Percentiles rank a stretch among this genome's conserved stretches.
phyloP scores from a whole-genome alignment of 1,140 invertebrate species.

The Dendrolimus punctatus region DNA sequence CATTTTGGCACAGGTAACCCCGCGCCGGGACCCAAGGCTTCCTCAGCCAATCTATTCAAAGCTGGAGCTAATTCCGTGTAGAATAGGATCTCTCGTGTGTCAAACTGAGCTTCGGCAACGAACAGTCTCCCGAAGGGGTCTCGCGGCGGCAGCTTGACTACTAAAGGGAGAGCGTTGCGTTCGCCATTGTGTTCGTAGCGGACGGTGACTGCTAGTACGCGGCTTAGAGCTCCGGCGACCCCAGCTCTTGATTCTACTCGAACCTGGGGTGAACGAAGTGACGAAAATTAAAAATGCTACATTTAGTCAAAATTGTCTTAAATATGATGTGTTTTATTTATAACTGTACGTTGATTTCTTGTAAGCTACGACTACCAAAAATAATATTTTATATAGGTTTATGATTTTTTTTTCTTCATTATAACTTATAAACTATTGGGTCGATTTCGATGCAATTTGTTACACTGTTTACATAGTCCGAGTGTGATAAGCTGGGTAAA shows the following conservation, averaged over 20 bases:
- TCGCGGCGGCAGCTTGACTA: slow-evolving; percentile 83
- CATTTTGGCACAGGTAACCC: slow-evolving; percentile 69
- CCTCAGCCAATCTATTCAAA: slow-evolving; percentile 59
- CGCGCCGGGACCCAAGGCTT: slow-evolving; percentile 48
- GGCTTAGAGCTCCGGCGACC: slow-evolving; percentile 51
- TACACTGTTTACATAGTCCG: too few relatives aligned
- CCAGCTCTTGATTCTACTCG: slow-evolving; percentile 50
- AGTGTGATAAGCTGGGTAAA: too few relatives aligned
- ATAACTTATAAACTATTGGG: too few relatives aligned
- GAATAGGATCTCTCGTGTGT: slow-evolving; percentile 86
- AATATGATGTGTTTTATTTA: neutral
- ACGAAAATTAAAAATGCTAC: too few relatives aligned
- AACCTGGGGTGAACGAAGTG: slow-evolving; percentile 24
- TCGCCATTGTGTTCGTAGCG: slow-evolving; percentile 49
- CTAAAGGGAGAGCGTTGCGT: slow-evolving; percentile 69
- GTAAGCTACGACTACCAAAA: too few relatives aligned
- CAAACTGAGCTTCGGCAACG: slow-evolving; percentile 86
- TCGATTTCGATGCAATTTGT: too few relatives aligned
- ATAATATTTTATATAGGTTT: too few relatives aligned
- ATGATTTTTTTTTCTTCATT: too few relatives aligned
- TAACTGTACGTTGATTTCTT: neutral
- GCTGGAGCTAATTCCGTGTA: slow-evolving; percentile 80
- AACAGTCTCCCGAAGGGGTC: slow-evolving; percentile 84
- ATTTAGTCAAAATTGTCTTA: too few relatives aligned
- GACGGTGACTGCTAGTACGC: slow-evolving; percentile 53